Percentiles rank a stretch among this genome's conserved stretches.
Evolutionary conservation across 2,113 vertebrate genomes (phyloP).

Genomic region (Corythaixoides concolor): DNA sequence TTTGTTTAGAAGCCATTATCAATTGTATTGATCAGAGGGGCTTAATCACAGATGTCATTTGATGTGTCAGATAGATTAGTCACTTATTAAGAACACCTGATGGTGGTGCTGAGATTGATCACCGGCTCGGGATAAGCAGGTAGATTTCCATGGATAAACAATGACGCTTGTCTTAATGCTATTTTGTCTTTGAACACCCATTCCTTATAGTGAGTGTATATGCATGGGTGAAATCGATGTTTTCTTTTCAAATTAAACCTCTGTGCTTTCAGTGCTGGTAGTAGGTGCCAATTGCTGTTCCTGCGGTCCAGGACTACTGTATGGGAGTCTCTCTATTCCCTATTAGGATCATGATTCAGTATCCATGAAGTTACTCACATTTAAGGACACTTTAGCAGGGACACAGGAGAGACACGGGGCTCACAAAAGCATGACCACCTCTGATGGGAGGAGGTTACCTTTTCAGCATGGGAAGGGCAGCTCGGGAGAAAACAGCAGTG

Average conservation of each 20-base stretch:
- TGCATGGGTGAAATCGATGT: not conserved
- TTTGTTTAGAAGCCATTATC: constrained; percentile 17
- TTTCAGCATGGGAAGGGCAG: not conserved
- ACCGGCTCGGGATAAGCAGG: not conserved
- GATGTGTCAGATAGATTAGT: constrained; percentile 18
- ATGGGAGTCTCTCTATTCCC: not conserved
- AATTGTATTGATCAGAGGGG: constrained; percentile 8
- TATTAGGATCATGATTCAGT: rapidly evolving
- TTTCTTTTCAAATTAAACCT: not conserved
- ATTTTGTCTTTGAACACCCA: not conserved
- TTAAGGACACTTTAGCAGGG: not conserved
- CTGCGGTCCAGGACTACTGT: not conserved
- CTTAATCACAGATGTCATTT: constrained; percentile 31
- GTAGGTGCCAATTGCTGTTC: not conserved
- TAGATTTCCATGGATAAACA: not conserved
- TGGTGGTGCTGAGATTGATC: not conserved
- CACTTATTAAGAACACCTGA: not conserved
- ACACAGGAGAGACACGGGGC: not conserved
- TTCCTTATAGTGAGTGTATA: not conserved
- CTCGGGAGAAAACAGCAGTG: not conserved
- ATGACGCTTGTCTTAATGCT: rapidly evolving
- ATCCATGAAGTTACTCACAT: not conserved
- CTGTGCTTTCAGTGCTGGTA: not conserved
- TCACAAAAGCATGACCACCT: not conserved
- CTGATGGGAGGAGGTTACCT: not conserved